Conservation (phyloP, 2,113 vertebrate genomes). For the Saccopteryx bilineata region DNA sequence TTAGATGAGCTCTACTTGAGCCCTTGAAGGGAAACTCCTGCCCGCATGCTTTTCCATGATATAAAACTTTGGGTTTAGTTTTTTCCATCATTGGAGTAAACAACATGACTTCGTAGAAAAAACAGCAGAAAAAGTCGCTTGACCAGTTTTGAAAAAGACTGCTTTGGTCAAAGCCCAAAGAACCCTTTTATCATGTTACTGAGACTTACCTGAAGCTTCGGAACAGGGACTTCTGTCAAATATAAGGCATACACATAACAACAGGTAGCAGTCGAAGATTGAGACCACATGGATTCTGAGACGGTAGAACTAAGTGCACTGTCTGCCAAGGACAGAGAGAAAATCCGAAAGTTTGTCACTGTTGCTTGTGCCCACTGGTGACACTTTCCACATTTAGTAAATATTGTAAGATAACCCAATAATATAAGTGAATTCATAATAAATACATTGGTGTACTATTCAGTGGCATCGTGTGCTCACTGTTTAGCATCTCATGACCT, state of each 20-base stretch:
- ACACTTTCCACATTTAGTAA: background rate
- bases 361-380: fast-evolving
- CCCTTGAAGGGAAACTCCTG: background rate
- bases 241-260: background rate
- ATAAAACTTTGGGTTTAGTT: background rate
- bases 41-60: background rate
- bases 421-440: background rate
- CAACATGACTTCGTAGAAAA: background rate
- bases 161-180: background rate
- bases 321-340: background rate
- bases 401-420: background rate
- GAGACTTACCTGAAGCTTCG: background rate
- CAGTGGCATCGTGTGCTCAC: background rate
- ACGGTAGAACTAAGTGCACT: background rate
- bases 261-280: background rate
- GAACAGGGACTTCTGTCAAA: too few species aligned
- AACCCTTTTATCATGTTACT: background rate
- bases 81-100: background rate
- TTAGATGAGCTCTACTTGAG: background rate
- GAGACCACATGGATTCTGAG: background rate
- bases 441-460: background rate
- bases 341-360: background rate
- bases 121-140: background rate
- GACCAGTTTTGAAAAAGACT: background rate
- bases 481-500: too few species aligned